These are phyloP conservation scores for Python bivittatus DNA, from an alignment of 2,113 vertebrate species.

Conservation along the genomic window DNA sequence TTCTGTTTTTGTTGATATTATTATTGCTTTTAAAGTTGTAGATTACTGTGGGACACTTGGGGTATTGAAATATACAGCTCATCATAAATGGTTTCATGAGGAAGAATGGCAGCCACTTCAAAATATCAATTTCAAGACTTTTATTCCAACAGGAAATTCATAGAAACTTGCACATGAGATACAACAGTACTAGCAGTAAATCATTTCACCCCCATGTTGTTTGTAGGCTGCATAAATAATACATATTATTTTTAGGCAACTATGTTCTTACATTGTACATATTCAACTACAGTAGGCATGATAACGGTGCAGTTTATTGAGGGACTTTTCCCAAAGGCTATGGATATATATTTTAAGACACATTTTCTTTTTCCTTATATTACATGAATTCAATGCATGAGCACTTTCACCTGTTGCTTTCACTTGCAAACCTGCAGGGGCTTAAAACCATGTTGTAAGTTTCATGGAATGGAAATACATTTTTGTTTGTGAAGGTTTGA, in stretches of 20 bases:
- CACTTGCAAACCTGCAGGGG: neutral
- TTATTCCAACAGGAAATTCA: neutral
- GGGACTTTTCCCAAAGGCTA: neutral
- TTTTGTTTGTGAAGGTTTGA: neutral
- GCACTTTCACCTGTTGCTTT: neutral
- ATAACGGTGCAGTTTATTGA: neutral
- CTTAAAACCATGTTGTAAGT: neutral
- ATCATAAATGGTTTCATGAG: neutral
- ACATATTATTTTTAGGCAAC: neutral
- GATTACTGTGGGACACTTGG: neutral
- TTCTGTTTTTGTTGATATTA: neutral
- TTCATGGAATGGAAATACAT: neutral
- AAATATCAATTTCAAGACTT: neutral
- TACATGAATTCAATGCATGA: neutral
- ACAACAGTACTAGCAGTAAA: neutral
- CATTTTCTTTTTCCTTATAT: constrained; percentile 1
- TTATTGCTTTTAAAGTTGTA: neutral
- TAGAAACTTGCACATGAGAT: neutral
- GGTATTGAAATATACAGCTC: neutral
- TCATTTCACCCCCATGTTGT: neutral
- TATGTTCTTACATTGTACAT: neutral
- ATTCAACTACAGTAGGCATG: neutral
- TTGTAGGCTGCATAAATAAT: neutral
- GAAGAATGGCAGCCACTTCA: neutral
- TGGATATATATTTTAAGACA: neutral